These are phyloP conservation scores for Saguinus oedipus DNA, from an alignment of 2,797 vertebrate species.

Conservation along the genomic window DNA sequence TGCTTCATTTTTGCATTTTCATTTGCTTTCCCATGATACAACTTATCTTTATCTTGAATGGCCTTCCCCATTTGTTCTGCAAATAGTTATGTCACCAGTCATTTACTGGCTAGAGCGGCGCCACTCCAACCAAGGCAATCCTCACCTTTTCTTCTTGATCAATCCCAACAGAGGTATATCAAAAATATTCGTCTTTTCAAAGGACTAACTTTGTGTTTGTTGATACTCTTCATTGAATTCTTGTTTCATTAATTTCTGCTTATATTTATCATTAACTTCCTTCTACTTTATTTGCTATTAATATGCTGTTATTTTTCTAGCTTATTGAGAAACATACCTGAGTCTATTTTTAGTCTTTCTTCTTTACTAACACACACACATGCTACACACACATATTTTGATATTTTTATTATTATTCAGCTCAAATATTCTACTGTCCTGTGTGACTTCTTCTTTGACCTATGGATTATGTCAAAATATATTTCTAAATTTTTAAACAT, in stretches of 20 bases:
- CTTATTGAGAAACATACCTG: background rate
- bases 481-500: constrained; percentile 20
- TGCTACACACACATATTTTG: background rate
- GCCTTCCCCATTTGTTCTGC: background rate
- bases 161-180: background rate
- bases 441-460: background rate
- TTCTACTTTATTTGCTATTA: background rate
- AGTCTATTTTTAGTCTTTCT: background rate
- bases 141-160: background rate
- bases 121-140: background rate
- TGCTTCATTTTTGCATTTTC: background rate
- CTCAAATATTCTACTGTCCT: background rate
- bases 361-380: background rate
- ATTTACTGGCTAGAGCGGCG: background rate
- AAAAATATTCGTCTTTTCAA: background rate
- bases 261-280: background rate
- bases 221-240: background rate
- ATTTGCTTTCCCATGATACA: background rate
- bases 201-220: background rate
- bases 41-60: background rate
- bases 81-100: background rate
- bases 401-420: background rate
- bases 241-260: constrained; percentile 17
- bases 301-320: background rate
- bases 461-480: background rate